Evolutionary conservation across 2,797 vertebrate species (phyloP), one percentile per base, ranked within the genome.

Genomic region (Ataeniobius toweri): DNA sequence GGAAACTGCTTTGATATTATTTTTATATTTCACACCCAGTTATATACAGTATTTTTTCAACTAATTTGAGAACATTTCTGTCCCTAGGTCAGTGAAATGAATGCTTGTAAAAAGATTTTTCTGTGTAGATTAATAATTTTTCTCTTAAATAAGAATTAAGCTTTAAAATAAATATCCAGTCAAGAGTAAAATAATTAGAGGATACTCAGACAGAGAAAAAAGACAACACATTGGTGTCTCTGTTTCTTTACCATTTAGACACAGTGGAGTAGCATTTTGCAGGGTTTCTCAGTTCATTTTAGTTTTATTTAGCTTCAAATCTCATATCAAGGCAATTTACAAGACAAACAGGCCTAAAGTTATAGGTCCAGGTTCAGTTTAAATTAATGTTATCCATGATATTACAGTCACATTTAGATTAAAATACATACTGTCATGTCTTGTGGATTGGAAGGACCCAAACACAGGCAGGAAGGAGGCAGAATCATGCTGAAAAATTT

Each of bases 31-130:
- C 74, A 56, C 83, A 89, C 91, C 90, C 79, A 81, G 85, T 88
- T 87, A 87, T 93, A 90, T 93, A 73, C 71, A 76, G 78, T 46
- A 85, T 85, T 84, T 65, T 77, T 88, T 90, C 77, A 90, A 89
- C 80, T 86, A 89, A 86, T 86, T 80, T 77, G 75, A 79, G 79
- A 90, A 91, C 44, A 61, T 86, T 83, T 91, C 79, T 90, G 77
- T 75, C 86, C 71, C 68, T 39, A 70, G 67, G 63, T 73, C 74
- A 63, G 67, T 88, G 81, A 90, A 85, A 78, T 80, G 67, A 82
- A 71, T 82, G 79, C 28, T 76, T 92, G 81, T 87, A 59, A 59
- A 55, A 61, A 75, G 89, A 81, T 77, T 90, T 53, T 84, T 76
- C 53, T 74, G 72, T 71, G 41, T 67, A 31, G 73, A 86, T 75